Base-by-base conservation (phyloP, 2,797 vertebrate species). In the Enoplosus armatus region DNA sequence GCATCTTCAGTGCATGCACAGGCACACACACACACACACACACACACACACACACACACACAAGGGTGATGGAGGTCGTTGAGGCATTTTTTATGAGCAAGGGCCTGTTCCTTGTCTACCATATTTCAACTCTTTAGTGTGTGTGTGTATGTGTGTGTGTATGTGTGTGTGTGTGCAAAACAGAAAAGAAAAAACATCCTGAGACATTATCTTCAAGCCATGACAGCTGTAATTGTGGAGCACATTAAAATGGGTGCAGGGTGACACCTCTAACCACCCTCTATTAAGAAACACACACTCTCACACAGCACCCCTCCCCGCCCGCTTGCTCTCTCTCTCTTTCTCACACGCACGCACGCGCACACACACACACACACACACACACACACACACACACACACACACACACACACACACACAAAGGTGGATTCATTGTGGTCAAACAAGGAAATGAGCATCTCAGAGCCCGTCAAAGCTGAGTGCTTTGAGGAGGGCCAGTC, bases 141-240 rank as follows among this genome's bases (percentile, higher is more conserved):
- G 65, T 74, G 54, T 64, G 61, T 61, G 15, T 58, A 41, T 39
- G 53, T 59, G 43, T 54, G 67, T 76, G 62, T 54, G 62, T 47
- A 72, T 68, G 60, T 45, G 55, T 79, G 72, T 66, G 56, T 70
- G 51, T 75, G 82, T 58, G 54, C 33, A 77, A 84, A 86, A 75
- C 12, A 54, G 11, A 48, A 22, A 87, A 90, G 92, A 87, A 47
- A 90, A 92, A 87, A 47, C 75, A 87, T 80, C 53, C 82, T 26
- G 69, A 80, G 87, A 92, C 91, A 93, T 93, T 93, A 90, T 95
- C 91, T 94, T 89, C 88, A 92, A 92, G 87, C 87, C 86, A 74
- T 95, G 94, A 96, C 95, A 95, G 95, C 93, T 93, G 93, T 95
- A 95, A 96, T 96, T 95, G 93, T 94, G 93, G 91, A 94, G 92